These are phyloP conservation scores for Rhingia campestris DNA, from an alignment of 2,888 invertebrate species.

Conservation along the genomic window DNA sequence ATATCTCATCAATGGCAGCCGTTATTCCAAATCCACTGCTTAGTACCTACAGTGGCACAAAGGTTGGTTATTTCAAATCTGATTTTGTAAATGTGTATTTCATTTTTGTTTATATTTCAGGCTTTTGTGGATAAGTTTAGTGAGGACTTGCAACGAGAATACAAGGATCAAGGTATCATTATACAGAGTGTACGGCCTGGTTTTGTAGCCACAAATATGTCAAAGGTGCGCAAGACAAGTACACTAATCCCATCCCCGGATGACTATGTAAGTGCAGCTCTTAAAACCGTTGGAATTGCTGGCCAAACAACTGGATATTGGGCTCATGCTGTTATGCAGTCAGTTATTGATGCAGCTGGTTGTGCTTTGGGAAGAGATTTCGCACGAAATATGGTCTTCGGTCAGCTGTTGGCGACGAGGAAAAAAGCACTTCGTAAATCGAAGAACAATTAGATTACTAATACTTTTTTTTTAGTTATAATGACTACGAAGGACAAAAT, in stretches of 20 bases:
- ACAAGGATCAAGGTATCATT: conserved; percentile 87
- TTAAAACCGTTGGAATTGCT: conserved; percentile 88
- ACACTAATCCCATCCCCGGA: conserved; percentile 90
- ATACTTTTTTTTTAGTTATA: background rate
- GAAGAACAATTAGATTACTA: conserved; percentile 75
- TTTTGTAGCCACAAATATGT: conserved; percentile 96
- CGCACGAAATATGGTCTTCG: conserved; percentile 79
- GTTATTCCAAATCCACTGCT: conserved; percentile 92
- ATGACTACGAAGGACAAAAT: background rate
- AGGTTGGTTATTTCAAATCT: conserved; percentile 84
- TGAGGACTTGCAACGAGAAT: conserved; percentile 90
- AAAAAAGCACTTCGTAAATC: conserved; percentile 79
- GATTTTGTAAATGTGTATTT: background rate
- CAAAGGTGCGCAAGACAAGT: conserved; percentile 89
- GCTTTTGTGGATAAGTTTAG: conserved; percentile 92
- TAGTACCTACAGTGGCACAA: conserved; percentile 93
- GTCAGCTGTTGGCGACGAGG: conserved; percentile 78
- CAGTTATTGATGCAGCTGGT: conserved; percentile 76
- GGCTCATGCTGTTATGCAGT: conserved; percentile 80
- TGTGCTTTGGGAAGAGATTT: conserved; percentile 78
- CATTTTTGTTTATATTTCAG: conserved; percentile 80
- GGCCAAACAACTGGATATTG: conserved; percentile 90
- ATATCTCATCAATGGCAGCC: conserved; percentile 93
- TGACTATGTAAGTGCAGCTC: conserved; percentile 88
- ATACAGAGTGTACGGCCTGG: conserved; percentile 93